These are phyloP conservation scores for Aix galericulata DNA, from an alignment of 2,113 vertebrate genomes.

Conservation along the genomic window DNA sequence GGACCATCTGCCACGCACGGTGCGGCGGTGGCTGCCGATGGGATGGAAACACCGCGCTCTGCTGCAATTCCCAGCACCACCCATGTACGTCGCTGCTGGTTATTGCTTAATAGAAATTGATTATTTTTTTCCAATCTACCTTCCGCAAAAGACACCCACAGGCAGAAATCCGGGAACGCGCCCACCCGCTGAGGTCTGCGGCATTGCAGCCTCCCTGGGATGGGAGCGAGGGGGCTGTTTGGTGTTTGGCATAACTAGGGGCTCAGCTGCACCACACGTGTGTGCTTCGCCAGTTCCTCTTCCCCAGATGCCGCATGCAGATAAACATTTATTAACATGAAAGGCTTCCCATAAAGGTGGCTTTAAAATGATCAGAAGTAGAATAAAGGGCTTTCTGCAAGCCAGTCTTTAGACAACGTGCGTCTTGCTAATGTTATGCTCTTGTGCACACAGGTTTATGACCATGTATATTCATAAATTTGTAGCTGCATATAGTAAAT, in stretches of 20 bases:
- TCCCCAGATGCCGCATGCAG: neutral
- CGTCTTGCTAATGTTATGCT: neutral
- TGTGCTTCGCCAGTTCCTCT: neutral
- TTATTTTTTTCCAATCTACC: neutral
- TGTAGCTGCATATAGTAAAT: neutral
- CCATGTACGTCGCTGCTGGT: neutral
- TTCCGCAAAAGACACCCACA: neutral
- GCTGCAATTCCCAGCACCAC: neutral
- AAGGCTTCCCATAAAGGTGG: constrained; percentile 13
- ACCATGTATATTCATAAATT: neutral
- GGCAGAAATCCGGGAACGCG: neutral
- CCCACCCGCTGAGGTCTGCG: neutral
- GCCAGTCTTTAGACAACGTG: neutral
- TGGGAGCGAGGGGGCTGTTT: neutral
- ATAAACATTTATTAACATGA: constrained; percentile 6
- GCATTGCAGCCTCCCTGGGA: accelerated
- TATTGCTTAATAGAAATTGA: neutral
- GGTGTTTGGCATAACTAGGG: neutral
- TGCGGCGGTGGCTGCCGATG: neutral
- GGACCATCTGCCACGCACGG: neutral
- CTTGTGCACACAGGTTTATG: neutral
- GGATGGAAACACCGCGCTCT: neutral
- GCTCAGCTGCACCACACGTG: neutral
- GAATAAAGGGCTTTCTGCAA: neutral
- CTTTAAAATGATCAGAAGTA: neutral